These are phyloP conservation scores for Plectrocnemia conspersa DNA, from an alignment of 1,140 invertebrate genomes.

Conservation along the genomic window DNA sequence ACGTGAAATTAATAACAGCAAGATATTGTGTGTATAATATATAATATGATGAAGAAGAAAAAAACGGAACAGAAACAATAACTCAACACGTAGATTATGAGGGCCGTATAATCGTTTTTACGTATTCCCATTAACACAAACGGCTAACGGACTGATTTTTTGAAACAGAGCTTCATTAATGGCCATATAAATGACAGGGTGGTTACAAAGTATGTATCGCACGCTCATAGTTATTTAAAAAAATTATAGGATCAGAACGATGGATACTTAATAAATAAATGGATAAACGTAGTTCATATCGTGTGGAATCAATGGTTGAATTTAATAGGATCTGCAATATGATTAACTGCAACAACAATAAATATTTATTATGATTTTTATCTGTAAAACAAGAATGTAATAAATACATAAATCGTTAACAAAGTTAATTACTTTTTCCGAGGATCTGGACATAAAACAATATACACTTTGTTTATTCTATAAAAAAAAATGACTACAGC, in stretches of 20 bases:
- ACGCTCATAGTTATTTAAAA: neutral
- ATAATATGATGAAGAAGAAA: too few relatives aligned
- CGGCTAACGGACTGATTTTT: constrained; percentile 27
- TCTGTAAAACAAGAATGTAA: too few relatives aligned
- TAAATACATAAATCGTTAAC: too few relatives aligned
- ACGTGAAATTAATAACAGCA: constrained; percentile 8
- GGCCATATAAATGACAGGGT: constrained; percentile 18
- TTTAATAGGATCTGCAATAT: too few relatives aligned
- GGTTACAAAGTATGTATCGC: constrained; percentile 5
- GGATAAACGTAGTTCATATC: too few relatives aligned
- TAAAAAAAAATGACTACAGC: neutral
- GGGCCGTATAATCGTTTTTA: constrained; percentile 28
- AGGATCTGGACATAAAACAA: too few relatives aligned
- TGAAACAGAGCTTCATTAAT: constrained; percentile 17
- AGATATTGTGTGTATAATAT: constrained; percentile 4
- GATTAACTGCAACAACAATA: too few relatives aligned
- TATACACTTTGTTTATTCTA: neutral
- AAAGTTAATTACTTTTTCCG: too few relatives aligned
- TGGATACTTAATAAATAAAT: too few relatives aligned
- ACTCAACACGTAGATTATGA: constrained; percentile 12
- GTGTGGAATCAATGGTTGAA: too few relatives aligned
- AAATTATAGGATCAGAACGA: too few relatives aligned
- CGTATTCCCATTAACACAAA: constrained; percentile 32
- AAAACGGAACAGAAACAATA: constrained; percentile 29
- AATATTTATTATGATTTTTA: too few relatives aligned